These are phyloP conservation scores for Campylomormyrus tamandua DNA, from an alignment of 2,113 vertebrate genomes.

Conservation along the genomic window DNA sequence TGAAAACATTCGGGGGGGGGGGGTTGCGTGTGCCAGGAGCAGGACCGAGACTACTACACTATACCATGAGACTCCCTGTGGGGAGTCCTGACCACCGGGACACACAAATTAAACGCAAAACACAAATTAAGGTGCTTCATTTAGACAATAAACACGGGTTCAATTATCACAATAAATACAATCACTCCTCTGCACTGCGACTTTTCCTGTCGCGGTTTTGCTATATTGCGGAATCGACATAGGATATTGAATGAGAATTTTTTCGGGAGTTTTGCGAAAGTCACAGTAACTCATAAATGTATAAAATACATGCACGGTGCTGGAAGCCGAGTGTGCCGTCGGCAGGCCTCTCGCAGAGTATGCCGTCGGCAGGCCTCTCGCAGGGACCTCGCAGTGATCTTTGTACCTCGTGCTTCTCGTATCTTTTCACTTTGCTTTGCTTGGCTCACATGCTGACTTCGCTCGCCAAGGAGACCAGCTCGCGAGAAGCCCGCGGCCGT, in stretches of 20 bases:
- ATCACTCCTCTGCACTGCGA: not conserved
- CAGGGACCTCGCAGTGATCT: not conserved
- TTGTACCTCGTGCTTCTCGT: not conserved
- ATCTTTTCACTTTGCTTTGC: not conserved
- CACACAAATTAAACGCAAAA: not conserved
- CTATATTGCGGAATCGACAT: not conserved
- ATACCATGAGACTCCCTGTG: not conserved
- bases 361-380: not conserved
- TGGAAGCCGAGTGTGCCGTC: not conserved
- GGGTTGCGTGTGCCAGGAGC: not conserved
- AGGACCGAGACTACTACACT: not conserved
- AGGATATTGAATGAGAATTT: not conserved
- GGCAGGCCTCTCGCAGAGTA: not conserved
- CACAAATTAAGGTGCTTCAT: not conserved
- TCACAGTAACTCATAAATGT: not conserved
- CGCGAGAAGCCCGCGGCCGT: not conserved
- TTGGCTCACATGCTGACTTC: not conserved
- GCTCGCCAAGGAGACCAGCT: not conserved
- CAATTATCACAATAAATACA: not conserved
- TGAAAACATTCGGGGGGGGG: not conserved
- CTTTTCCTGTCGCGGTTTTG: not conserved
- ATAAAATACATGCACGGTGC: not conserved
- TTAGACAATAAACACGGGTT: not conserved
- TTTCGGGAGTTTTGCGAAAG: not conserved
- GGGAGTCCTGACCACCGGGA: not conserved